Percentiles rank a stretch among this genome's conserved stretches.
Evolutionary conservation across 1,140 invertebrate genomes (phyloP).

Genomic region (Drosophila navojoa): DNA sequence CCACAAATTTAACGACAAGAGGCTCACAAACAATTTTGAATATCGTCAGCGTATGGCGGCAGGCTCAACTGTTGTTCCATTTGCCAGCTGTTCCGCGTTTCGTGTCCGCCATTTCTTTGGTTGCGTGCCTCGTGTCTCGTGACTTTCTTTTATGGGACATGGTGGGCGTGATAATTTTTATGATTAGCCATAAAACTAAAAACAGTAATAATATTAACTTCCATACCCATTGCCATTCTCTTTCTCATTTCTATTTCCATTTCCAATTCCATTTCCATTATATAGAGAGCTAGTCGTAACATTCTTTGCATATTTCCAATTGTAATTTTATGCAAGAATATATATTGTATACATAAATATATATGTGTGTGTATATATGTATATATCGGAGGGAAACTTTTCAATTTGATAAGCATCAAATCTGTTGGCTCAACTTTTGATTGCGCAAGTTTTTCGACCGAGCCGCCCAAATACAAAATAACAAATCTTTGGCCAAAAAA

Average conservation of each 20-base stretch:
- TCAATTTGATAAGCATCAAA: slow-evolving; percentile 80
- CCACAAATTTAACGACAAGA: no score
- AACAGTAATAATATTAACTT: slow-evolving; percentile 83
- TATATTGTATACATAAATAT: slow-evolving; percentile 17
- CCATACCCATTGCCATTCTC: slow-evolving; percentile 66
- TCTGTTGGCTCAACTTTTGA: slow-evolving; percentile 69
- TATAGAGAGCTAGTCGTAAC: not conserved
- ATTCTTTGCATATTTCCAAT: slow-evolving; percentile 69
- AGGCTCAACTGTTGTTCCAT: slow-evolving; percentile 7
- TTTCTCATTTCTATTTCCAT: slow-evolving; percentile 36
- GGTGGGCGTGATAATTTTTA: slow-evolving; percentile 82
- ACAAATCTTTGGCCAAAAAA: slow-evolving; percentile 15
- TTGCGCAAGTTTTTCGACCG: slow-evolving; percentile 67
- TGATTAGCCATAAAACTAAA: slow-evolving; percentile 81
- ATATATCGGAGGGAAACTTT: slow-evolving; percentile 52
- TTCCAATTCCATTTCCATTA: slow-evolving; percentile 35
- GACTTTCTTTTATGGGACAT: slow-evolving; percentile 51
- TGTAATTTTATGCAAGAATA: slow-evolving; percentile 52
- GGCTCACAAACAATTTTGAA: no score
- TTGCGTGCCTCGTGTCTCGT: slow-evolving; percentile 26
- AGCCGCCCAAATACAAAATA: slow-evolving; percentile 4
- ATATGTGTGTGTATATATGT: no score
- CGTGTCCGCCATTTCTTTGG: not conserved
- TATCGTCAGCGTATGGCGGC: no score
- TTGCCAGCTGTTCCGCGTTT: slow-evolving; percentile 12